Evolutionary conservation across 2,113 vertebrate species (phyloP).

Genomic region (Synchiropus splendidus): DNA sequence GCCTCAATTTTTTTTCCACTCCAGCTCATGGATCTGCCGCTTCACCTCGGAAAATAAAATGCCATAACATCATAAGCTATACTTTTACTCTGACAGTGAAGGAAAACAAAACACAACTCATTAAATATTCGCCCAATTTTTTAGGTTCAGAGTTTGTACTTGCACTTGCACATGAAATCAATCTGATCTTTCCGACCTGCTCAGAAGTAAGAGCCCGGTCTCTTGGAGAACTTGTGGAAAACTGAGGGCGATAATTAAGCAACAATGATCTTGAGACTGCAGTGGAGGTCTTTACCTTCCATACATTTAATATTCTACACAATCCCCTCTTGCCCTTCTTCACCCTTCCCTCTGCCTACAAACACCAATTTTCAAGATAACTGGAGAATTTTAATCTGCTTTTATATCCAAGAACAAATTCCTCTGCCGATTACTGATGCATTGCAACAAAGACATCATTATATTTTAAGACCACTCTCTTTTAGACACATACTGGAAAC

Average conservation of each 20-base stretch:
- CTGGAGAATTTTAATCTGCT: slow-evolving; percentile 54
- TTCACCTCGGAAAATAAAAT: too few relatives aligned
- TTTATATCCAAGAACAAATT: slow-evolving; percentile 61
- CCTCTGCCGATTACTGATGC: slow-evolving; percentile 86
- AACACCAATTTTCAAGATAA: slow-evolving; percentile 37
- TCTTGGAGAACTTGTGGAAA: slow-evolving; percentile 16
- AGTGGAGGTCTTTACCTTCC: slow-evolving; percentile 14
- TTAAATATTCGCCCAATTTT: too few relatives aligned
- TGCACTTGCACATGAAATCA: too few relatives aligned
- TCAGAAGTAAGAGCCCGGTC: slow-evolving; percentile 33
- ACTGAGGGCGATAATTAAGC: slow-evolving; percentile 28
- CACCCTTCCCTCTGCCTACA: slow-evolving; percentile 33
- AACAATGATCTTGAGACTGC: too few relatives aligned
- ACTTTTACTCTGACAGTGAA: too few relatives aligned
- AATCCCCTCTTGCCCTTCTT: slow-evolving; percentile 39
- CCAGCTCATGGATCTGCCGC: too few relatives aligned
- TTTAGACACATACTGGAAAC: slow-evolving; percentile 84
- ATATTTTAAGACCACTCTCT: slow-evolving; percentile 83
- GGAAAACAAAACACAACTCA: too few relatives aligned
- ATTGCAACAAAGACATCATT: slow-evolving; percentile 81
- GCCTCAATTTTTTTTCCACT: too few relatives aligned
- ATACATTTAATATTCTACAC: slow-evolving; percentile 47
- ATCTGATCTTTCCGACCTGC: too few relatives aligned
- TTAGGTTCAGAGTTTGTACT: too few relatives aligned
- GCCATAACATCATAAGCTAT: too few relatives aligned